Evolutionary conservation across 1,140 invertebrate species (phyloP).

Genomic region (Lysiphlebus fabarum): DNA sequence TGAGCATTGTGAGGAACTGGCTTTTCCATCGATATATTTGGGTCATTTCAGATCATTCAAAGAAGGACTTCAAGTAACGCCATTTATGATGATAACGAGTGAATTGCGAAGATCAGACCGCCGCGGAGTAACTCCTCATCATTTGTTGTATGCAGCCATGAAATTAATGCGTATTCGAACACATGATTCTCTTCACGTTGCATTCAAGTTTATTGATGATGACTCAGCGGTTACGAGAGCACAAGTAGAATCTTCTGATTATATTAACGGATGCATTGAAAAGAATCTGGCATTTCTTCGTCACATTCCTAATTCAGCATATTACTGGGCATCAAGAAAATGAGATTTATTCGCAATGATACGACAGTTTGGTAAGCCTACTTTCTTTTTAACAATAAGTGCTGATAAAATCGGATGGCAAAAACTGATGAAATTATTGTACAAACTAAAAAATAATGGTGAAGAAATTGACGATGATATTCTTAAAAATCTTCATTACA

Average conservation of each 20-base stretch:
- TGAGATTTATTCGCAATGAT: constrained; percentile 46
- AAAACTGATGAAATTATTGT: no score
- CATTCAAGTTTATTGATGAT: constrained; percentile 16
- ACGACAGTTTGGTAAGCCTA: constrained; percentile 37
- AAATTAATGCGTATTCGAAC: constrained; percentile 28
- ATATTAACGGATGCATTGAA: constrained; percentile 24
- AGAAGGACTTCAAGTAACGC: constrained; percentile 29
- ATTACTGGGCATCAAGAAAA: constrained; percentile 28
- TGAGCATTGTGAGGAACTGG: constrained; percentile 39
- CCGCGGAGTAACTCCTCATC: constrained; percentile 23
- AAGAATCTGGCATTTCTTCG: constrained; percentile 28
- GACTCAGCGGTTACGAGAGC: constrained; percentile 9
- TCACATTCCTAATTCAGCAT: constrained; percentile 25
- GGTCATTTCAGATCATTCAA: constrained; percentile 37
- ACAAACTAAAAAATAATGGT: no score
- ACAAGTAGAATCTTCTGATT: constrained; percentile 19
- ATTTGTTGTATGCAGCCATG: constrained; percentile 32
- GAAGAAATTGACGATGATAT: constrained; percentile 17
- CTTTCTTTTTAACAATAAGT: constrained; percentile 35
- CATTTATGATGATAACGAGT: constrained; percentile 29
- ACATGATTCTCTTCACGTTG: constrained; percentile 18
- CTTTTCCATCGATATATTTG: constrained; percentile 42
- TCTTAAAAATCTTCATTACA: constrained; percentile 33
- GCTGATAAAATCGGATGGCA: no score
- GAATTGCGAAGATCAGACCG: constrained; percentile 28